phyloP scores from a whole-genome alignment of 2,888 invertebrate genomes.

The Doris montereyensis region DNA sequence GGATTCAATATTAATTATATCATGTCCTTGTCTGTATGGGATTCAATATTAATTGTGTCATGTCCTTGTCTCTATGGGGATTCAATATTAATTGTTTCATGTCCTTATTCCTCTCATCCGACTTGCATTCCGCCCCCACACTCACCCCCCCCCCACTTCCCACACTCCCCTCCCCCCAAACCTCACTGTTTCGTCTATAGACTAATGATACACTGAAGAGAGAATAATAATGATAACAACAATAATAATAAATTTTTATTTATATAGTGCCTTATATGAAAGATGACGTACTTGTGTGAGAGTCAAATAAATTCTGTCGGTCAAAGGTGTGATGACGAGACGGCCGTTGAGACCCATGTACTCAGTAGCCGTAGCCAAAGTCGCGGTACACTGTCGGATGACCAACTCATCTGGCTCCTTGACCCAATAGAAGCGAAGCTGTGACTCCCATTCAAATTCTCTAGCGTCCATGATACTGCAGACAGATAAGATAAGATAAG shows the following conservation, averaged over 20 bases:
- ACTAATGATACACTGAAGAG: not conserved
- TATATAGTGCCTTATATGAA: not conserved
- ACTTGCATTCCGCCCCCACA: too few species aligned
- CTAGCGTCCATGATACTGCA: constrained; percentile 85
- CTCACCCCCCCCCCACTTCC: too few species aligned
- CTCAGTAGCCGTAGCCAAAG: constrained; percentile 94
- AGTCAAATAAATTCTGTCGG: constrained; percentile 92
- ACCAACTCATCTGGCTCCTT: constrained; percentile 85
- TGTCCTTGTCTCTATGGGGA: too few species aligned
- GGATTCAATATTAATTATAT: too few species aligned
- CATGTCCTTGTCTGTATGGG: too few species aligned
- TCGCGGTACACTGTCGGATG: constrained; percentile 86
- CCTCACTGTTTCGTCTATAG: not conserved
- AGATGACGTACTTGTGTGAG: constrained; percentile 82
- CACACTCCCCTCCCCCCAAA: too few species aligned
- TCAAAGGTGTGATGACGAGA: constrained; percentile 91
- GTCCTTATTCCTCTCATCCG: too few species aligned
- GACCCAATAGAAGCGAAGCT: constrained; percentile 92
- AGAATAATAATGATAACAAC: too few species aligned
- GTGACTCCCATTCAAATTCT: constrained; percentile 96
- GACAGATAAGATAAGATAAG: not conserved
- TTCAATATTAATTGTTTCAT: too few species aligned
- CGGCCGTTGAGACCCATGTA: constrained; percentile 95
- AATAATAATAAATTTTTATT: not conserved
- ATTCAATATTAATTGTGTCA: too few species aligned